Conservation (phyloP, 2,888 invertebrate genomes). For the Pyrrhia umbra region DNA sequence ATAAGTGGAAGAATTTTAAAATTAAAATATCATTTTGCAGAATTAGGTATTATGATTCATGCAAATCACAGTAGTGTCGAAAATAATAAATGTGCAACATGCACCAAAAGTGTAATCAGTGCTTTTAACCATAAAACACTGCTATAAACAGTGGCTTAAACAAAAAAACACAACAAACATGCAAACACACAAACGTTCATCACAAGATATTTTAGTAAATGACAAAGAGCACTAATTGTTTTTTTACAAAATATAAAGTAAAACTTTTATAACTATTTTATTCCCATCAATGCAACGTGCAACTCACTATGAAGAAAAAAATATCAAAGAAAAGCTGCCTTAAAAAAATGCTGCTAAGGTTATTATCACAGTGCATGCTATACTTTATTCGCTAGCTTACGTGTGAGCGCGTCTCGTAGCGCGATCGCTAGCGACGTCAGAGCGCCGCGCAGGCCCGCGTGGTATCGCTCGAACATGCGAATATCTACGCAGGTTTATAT, state of each 20-base stretch:
- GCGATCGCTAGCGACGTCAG: constrained; percentile 91
- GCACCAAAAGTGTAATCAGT: neutral
- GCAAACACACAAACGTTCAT: constrained; percentile 2
- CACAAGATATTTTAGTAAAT: neutral
- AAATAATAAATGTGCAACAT: neutral
- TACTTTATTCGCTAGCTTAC: constrained; percentile 88
- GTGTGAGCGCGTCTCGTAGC: constrained; percentile 92
- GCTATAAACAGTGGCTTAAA: too few relatives aligned
- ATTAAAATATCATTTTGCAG: too few relatives aligned
- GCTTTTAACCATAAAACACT: neutral
- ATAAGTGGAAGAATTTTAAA: too few relatives aligned
- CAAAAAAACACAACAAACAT: neutral
- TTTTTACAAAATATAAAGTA: too few relatives aligned
- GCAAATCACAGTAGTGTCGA: neutral
- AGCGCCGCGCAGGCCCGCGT: constrained; percentile 90
- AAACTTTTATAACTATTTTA: too few relatives aligned
- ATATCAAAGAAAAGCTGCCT: neutral
- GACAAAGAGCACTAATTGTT: too few relatives aligned
- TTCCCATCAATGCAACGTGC: constrained; percentile 26
- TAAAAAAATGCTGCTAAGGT: constrained; percentile 8
- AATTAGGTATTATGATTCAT: too few relatives aligned
- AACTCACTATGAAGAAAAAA: constrained; percentile 1
- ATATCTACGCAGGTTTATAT: constrained; percentile 76
- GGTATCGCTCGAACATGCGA: constrained; percentile 91
- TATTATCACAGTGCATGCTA: constrained; percentile 68